Evolutionary conservation across 2,113 vertebrate genomes (phyloP).

Genomic region (Noctilio leporinus): DNA sequence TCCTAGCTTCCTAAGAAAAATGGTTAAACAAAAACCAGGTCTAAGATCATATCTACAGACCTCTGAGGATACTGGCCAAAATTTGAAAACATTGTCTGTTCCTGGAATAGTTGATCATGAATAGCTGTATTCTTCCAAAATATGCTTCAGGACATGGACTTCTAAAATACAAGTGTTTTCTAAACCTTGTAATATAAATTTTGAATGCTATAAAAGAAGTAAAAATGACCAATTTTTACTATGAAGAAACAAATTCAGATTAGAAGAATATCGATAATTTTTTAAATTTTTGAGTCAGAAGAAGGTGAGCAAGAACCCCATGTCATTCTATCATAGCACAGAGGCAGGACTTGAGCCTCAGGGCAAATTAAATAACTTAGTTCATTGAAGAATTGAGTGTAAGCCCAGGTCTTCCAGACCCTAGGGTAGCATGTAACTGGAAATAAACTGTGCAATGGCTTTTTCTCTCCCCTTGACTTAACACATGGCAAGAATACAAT

Average conservation of each 20-base stretch:
- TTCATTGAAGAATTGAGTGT: background rate
- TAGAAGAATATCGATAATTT: background rate
- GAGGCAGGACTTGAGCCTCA: background rate
- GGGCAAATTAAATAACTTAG: background rate
- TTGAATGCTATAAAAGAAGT: background rate
- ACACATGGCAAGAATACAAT: background rate
- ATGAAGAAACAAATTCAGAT: background rate
- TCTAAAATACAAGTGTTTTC: background rate
- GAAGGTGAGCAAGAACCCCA: background rate
- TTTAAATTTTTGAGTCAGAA: background rate
- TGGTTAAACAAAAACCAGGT: background rate
- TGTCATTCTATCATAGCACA: background rate
- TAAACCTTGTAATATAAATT: background rate
- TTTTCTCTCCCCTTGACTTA: background rate
- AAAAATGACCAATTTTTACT: background rate
- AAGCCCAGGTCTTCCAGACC: background rate
- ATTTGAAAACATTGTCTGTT: background rate
- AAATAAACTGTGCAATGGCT: background rate
- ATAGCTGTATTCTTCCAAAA: background rate
- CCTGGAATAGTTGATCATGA: background rate
- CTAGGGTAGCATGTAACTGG: background rate
- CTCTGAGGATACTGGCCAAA: background rate
- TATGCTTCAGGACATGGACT: background rate
- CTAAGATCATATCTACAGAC: background rate
- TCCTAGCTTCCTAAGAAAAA: background rate